Evolutionary conservation across 1,140 invertebrate species (phyloP).

Genomic region (Luehdorfia chinensis): DNA sequence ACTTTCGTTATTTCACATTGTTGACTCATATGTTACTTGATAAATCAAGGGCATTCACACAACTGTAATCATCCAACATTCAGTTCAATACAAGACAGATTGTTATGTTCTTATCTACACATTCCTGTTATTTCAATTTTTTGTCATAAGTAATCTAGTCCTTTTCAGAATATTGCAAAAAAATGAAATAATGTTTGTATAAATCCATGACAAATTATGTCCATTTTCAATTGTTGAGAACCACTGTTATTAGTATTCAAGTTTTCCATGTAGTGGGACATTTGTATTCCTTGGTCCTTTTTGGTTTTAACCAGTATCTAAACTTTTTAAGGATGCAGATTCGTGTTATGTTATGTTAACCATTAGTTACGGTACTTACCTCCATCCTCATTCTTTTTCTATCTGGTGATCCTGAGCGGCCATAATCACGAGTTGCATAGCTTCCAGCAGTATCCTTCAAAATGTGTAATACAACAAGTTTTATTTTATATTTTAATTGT

Average conservation of each 20-base stretch:
- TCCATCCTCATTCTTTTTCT: constrained; percentile 75
- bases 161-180: not conserved
- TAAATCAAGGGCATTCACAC: not conserved
- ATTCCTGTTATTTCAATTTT: not conserved
- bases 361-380: constrained; percentile 47
- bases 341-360: too few relatives aligned
- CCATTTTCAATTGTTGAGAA: not conserved
- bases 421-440: constrained; percentile 69
- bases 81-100: not conserved
- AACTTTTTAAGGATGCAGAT: too few relatives aligned
- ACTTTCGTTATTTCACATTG: not conserved
- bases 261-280: not conserved
- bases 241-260: not conserved
- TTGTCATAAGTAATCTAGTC: not conserved
- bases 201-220: not conserved
- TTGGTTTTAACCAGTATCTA: too few relatives aligned
- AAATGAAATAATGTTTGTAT: not conserved
- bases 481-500: too few relatives aligned
- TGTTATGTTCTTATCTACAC: not conserved
- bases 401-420: constrained; percentile 68
- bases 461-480: not conserved
- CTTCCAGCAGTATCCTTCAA: constrained; percentile 49
- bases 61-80: not conserved
- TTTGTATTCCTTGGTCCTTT: not conserved
- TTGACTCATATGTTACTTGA: not conserved